phyloP scores from a whole-genome alignment of 2,888 invertebrate genomes.

The Gymnosoma rotundatum region DNA sequence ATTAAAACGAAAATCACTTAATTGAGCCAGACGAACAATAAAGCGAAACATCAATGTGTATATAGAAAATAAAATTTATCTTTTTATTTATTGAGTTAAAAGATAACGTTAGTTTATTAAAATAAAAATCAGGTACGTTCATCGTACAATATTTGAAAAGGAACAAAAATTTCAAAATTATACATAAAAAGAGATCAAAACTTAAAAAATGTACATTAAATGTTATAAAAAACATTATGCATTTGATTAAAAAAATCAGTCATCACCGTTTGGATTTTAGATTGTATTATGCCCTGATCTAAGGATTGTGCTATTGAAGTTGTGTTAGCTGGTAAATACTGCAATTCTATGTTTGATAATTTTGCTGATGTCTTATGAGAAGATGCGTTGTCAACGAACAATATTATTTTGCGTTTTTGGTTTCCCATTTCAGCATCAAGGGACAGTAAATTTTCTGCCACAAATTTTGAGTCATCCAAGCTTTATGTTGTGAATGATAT shows the following conservation, averaged over 20 bases:
- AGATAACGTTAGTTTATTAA: too few relatives aligned
- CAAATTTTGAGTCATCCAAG: slow-evolving; percentile 60
- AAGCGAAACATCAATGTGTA: too few relatives aligned
- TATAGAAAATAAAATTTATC: too few relatives aligned
- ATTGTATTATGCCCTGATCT: slow-evolving; percentile 57
- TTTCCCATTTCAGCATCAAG: slow-evolving; percentile 62
- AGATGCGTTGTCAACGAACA: slow-evolving; percentile 63
- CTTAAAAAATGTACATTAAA: too few relatives aligned
- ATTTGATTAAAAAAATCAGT: background rate
- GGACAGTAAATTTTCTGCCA: slow-evolving; percentile 48
- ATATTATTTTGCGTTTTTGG: slow-evolving; percentile 62
- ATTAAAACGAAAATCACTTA: too few relatives aligned
- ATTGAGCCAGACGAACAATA: too few relatives aligned
- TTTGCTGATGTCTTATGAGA: slow-evolving; percentile 57
- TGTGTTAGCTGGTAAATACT: slow-evolving; percentile 61
- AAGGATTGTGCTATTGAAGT: slow-evolving; percentile 59
- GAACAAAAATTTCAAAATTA: too few relatives aligned
- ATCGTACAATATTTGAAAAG: too few relatives aligned
- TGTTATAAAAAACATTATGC: too few relatives aligned
- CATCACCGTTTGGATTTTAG: background rate
- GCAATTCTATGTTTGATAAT: slow-evolving; percentile 56
- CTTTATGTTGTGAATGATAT: slow-evolving; percentile 57
- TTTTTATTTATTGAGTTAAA: too few relatives aligned
- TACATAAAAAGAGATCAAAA: too few relatives aligned
- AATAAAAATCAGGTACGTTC: too few relatives aligned